Conservation (phyloP, 2,797 vertebrate species). For the Mus minutoides region DNA sequence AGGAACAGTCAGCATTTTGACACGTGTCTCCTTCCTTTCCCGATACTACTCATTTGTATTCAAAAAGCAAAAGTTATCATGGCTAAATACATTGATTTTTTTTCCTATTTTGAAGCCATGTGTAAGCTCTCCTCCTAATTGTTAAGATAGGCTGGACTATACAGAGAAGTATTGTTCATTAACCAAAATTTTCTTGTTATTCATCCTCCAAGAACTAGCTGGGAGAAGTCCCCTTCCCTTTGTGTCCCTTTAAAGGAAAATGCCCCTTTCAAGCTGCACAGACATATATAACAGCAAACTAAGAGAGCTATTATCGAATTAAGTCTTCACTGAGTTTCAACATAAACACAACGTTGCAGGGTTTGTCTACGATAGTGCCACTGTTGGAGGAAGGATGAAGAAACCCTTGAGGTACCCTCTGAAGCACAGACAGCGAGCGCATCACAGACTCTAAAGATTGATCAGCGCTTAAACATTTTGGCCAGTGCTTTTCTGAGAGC, state of each 20-base stretch:
- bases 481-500: conserved; percentile 91
- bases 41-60: conserved; percentile 34
- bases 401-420: conserved; percentile 87
- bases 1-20: not conserved
- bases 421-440: conserved; percentile 85
- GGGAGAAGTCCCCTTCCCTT: conserved; percentile 70
- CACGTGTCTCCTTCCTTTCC: not conserved
- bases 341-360: conserved; percentile 71
- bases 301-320: conserved; percentile 77
- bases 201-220: conserved; percentile 69
- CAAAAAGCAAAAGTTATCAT: not conserved
- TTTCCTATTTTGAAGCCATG: not conserved
- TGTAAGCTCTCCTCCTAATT: conserved; percentile 77
- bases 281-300: conserved; percentile 70
- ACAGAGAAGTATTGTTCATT: conserved; percentile 69
- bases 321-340: conserved; percentile 79
- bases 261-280: conserved; percentile 73
- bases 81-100: not conserved
- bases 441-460: conserved; percentile 87
- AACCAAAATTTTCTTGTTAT: conserved; percentile 62
- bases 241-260: conserved; percentile 65
- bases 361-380: conserved; percentile 62
- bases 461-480: conserved; percentile 88
- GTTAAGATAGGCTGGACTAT: conserved; percentile 57
- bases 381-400: conserved; percentile 75